phyloP scores from a whole-genome alignment of 92 coral and sea anemone species.

The Porites evermanni region DNA sequence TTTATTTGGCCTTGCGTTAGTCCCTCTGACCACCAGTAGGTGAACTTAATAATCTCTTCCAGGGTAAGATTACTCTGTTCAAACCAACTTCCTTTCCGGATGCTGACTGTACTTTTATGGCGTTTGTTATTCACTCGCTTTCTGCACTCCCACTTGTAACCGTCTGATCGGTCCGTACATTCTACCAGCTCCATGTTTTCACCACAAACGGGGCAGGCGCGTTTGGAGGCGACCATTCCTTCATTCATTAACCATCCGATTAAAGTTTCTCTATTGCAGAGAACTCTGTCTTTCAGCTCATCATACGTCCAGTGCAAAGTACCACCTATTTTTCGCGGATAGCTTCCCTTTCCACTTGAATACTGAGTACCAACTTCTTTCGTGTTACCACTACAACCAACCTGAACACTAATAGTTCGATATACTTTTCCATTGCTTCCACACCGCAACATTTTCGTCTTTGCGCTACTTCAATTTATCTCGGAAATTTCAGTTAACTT shows the following conservation, averaged over 20 bases:
- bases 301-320: not conserved
- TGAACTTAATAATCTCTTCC: constrained; percentile 54
- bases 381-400: not conserved
- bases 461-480: not conserved
- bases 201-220: constrained; percentile 21
- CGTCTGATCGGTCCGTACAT: constrained; percentile 11
- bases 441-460: not conserved
- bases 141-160: constrained; percentile 48
- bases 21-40: constrained; percentile 67
- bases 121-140: constrained; percentile 9
- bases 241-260: not conserved
- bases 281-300: too few relatives aligned
- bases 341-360: constrained; percentile 8
- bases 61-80: constrained; percentile 56
- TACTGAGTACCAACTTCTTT: not conserved
- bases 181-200: not conserved
- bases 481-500: not conserved
- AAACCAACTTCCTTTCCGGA: constrained; percentile 59
- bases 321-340: constrained; percentile 9
- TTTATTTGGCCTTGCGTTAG: constrained; percentile 52
- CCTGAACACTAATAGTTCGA: not conserved
- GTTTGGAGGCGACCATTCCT: constrained; percentile 13
- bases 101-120: constrained; percentile 36
- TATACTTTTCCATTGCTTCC: not conserved
- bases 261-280: not conserved